A percentile compares a stretch with the other conserved stretches of the same genome.
Evolutionary conservation across 2,888 invertebrate species (phyloP).

Genomic region (Andricus quercusramuli): DNA sequence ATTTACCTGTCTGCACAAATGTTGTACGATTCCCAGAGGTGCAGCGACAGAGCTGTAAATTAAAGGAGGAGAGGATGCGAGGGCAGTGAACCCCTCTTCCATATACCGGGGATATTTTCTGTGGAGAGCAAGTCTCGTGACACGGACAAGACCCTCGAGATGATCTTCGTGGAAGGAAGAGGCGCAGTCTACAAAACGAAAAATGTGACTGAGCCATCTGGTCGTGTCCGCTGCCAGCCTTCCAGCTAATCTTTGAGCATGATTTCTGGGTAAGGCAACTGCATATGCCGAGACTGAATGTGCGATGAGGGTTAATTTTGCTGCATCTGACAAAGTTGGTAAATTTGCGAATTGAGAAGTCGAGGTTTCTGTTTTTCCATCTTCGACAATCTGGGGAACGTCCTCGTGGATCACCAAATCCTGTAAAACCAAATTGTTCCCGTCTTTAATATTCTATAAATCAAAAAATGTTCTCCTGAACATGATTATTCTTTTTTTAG

Average conservation of each 20-base stretch:
- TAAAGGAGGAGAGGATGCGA: conserved; percentile 90
- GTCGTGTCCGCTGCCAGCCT: conserved; percentile 92
- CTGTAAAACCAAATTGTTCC: conserved; percentile 58
- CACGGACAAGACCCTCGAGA: conserved; percentile 90
- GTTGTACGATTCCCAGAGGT: conserved; percentile 88
- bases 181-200: conserved; percentile 89
- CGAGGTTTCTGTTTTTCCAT: conserved; percentile 80
- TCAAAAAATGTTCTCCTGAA: no score
- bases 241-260: conserved; percentile 89
- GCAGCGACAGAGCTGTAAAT: conserved; percentile 91
- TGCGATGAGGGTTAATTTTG: conserved; percentile 86
- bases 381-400: conserved; percentile 76
- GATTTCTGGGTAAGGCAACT: conserved; percentile 88
- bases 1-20: conserved; percentile 85
- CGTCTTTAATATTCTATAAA: not conserved
- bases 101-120: conserved; percentile 89
- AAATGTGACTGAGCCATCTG: conserved; percentile 91
- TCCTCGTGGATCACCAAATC: conserved; percentile 76
- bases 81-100: conserved; percentile 89
- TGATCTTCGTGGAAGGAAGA: conserved; percentile 94
- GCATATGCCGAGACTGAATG: conserved; percentile 93
- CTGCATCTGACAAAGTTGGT: conserved; percentile 76
- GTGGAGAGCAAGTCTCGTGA: conserved; percentile 89
- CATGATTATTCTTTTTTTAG: no score
- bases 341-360: conserved; percentile 71